A percentile compares a stretch with the other conserved stretches of the same genome.
Evolutionary conservation across 2,113 vertebrate genomes (phyloP).

Genomic region (Ondatra zibethicus): DNA sequence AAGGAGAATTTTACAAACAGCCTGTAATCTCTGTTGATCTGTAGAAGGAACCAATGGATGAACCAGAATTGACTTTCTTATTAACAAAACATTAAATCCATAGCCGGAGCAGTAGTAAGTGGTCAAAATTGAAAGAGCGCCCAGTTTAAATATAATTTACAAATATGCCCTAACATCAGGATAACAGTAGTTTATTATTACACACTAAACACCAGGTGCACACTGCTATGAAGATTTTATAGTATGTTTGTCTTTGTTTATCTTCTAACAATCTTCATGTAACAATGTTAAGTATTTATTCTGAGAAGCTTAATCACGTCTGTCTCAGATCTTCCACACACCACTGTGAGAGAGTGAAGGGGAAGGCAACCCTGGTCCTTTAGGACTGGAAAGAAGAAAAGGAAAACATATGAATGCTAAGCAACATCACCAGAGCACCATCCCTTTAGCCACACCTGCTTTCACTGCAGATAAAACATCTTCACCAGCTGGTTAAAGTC

Average conservation of each 20-base stretch:
- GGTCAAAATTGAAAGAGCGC: not conserved
- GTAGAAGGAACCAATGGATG: not conserved
- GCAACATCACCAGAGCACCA: not conserved
- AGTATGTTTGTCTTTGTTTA: conserved; percentile 8
- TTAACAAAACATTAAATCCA: not conserved
- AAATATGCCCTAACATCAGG: not conserved
- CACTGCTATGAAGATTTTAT: not conserved
- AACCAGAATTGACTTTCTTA: not conserved
- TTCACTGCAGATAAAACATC: not conserved
- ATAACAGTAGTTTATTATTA: not conserved
- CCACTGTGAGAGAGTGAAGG: not conserved
- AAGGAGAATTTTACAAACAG: conserved; percentile 31
- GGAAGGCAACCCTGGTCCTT: not conserved
- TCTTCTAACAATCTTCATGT: not conserved
- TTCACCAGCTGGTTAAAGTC: not conserved
- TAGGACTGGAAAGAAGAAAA: not conserved
- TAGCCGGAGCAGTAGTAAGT: not conserved
- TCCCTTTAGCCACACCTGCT: not conserved
- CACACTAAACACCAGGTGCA: not conserved
- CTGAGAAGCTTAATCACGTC: not conserved
- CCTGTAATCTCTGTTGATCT: not conserved
- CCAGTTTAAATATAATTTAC: conserved; percentile 9
- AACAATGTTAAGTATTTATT: not conserved
- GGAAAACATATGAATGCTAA: not conserved
- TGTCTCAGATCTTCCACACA: not conserved